Conservation (phyloP, 2,888 invertebrate species). For the Ormia ochracea region DNA sequence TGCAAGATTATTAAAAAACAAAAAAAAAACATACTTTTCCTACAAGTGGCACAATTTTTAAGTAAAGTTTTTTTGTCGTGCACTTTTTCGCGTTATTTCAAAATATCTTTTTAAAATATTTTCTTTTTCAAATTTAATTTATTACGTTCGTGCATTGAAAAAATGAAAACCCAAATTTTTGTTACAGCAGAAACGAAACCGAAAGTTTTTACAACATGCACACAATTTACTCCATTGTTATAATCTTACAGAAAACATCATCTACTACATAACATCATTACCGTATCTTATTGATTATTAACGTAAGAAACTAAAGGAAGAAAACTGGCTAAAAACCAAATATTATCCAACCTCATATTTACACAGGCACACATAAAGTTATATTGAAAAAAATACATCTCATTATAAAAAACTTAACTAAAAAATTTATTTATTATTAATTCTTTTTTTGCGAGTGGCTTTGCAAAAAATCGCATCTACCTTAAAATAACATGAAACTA, state of each 20-base stretch:
- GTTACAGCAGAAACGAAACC: slow-evolving; percentile 23
- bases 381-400: slow-evolving; percentile 35
- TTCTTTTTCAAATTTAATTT: slow-evolving; percentile 36
- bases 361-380: slow-evolving; percentile 33
- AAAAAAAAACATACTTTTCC: neutral
- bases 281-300: slow-evolving; percentile 61
- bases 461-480: slow-evolving; percentile 33
- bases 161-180: slow-evolving; percentile 31
- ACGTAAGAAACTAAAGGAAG: slow-evolving; percentile 30
- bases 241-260: slow-evolving; percentile 56
- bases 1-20: neutral
- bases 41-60: neutral
- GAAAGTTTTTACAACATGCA: slow-evolving; percentile 39
- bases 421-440: neutral
- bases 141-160: slow-evolving; percentile 41
- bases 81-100: slow-evolving; percentile 2
- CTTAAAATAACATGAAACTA: slow-evolving; percentile 56
- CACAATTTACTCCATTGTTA: slow-evolving; percentile 48
- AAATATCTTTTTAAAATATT: slow-evolving; percentile 12
- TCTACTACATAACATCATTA: slow-evolving; percentile 52
- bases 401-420: slow-evolving; percentile 17
- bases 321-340: slow-evolving; percentile 23
- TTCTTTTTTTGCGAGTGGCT: neutral
- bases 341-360: slow-evolving; percentile 47
- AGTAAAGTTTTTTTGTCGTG: too few relatives aligned